Base-by-base conservation (phyloP, 2,113 vertebrate species). In the Malaclemys terrapin region DNA sequence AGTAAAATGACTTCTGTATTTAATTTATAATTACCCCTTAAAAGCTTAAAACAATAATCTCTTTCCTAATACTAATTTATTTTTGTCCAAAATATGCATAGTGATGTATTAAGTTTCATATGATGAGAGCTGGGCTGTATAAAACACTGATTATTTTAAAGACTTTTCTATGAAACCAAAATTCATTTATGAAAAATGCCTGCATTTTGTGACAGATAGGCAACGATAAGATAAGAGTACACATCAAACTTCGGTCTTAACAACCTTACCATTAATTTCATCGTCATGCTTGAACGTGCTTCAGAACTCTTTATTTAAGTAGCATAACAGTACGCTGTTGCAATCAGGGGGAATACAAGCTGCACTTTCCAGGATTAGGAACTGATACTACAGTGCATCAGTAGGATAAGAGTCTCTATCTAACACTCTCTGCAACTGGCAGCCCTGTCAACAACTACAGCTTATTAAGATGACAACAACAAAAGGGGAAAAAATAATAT, bases 181-280 rank as follows among this genome's bases (percentile, higher is more conserved):
- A n/a, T 19, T 83, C 80, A 31, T 35, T 91, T 85, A 93, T 93
- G 92, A 16, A 50, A 86, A 12, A 25, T 82, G 29, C 31, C 47
- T 95, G 57, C 79, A 82, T 8, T 85, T 42, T 85, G 13, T 91
- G 29, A 42, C 89, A 95, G 56, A 87, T 80, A 85, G 80, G 81
- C 91, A 97, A 50, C 89, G 87, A 94, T 91, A 86, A 95, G 93
- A 22, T 3, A 54, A 91, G 65, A 59, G 69, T 82, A 82, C 88
- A 53, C 47, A 95, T 97, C 88, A 96, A 94, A 91, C 95, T 96
- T 94, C 91, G 91, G 85, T 91, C 75, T 96, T 88, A 91, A 84
- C 65, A 96, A 87, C 80, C 86, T 97, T 90, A 72, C 89, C 93
- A 90, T 81, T 87, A 94, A 56, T 72, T 94, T 96, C 89, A 91